phyloP scores from a whole-genome alignment of 2,113 vertebrate genomes.

The Silurus glanis region DNA sequence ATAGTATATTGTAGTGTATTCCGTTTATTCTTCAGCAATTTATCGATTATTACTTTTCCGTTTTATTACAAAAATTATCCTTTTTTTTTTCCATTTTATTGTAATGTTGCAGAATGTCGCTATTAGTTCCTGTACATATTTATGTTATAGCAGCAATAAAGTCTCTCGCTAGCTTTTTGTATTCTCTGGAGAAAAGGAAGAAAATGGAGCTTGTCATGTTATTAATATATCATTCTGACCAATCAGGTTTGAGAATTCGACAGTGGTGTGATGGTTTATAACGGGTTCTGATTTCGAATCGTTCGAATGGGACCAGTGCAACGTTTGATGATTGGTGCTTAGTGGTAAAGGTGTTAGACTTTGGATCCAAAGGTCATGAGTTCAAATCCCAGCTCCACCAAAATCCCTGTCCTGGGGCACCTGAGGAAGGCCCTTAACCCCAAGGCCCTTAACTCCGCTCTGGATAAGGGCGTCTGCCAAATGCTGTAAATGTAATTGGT shows the following conservation, averaged over 20 bases:
- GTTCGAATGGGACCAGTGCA: neutral
- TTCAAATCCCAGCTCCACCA: no score
- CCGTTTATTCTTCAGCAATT: neutral
- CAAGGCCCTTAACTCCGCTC: no score
- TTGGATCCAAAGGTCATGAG: no score
- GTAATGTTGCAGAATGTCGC: neutral
- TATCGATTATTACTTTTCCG: neutral
- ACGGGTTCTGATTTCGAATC: neutral
- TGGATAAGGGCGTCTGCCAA: no score
- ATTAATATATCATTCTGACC: neutral
- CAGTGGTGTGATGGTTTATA: neutral
- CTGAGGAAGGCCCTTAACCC: no score
- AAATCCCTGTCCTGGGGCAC: no score
- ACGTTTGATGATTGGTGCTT: no score
- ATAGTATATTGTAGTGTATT: neutral
- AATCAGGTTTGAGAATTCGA: neutral
- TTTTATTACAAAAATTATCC: no score
- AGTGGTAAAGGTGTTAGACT: no score
- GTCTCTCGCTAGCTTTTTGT: neutral
- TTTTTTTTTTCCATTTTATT: neutral
- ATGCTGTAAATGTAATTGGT: no score
- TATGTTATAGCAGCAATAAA: neutral
- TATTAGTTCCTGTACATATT: neutral
- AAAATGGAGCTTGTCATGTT: neutral
- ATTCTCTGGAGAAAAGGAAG: neutral